Base-by-base conservation (phyloP, 2,888 invertebrate species). In the Theodoxus fluviatilis region DNA sequence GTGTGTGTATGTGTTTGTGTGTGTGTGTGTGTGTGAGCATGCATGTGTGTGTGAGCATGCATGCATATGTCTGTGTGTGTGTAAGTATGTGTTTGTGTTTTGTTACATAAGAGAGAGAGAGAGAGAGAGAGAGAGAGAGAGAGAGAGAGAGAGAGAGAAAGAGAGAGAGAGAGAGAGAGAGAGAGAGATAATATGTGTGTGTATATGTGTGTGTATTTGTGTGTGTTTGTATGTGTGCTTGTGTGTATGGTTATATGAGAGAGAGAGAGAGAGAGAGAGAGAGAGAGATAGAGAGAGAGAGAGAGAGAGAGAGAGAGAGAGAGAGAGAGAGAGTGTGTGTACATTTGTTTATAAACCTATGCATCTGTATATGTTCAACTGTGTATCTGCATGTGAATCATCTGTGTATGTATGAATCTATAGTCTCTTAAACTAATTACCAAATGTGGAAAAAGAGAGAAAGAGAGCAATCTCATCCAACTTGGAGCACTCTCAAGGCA, bases 171-270 rank as follows among this genome's bases (percentile, higher is more conserved):
- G 9, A 43, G 43, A 43, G 43, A 43, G 43, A 43, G 43, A 43
- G 9, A 43, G 43, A 43, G 43, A 43, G 43, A 43, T 15, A 43
- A 18, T 12, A 18, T 12, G 43, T 12, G 9, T 12, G 52, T 52
- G 52, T 12, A 28, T 52, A 28, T 1, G 22, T 52, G 52, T 52
- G 18, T 52, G 52, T 52, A 9, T n/a, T 22, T 52, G n/a, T 6
- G 52, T 52, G 52, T n/a, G 52, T 52, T 28, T 57, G 55, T 28
- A 33, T 28, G 57, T 28, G 57, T 57, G 57, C 15, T 28, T 57
- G 57, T 28, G 57, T 57, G 57, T 28, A 15, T 57, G 28, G 2
- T 28, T 57, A 33, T 28, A 18, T 57, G 57, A 15, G 55, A 31
- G 57, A 15, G 57, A 15, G 57, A 15, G 57, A 25, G 52, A 25